phyloP scores from a whole-genome alignment of 2,797 vertebrate species.

The Chromis chromis region DNA sequence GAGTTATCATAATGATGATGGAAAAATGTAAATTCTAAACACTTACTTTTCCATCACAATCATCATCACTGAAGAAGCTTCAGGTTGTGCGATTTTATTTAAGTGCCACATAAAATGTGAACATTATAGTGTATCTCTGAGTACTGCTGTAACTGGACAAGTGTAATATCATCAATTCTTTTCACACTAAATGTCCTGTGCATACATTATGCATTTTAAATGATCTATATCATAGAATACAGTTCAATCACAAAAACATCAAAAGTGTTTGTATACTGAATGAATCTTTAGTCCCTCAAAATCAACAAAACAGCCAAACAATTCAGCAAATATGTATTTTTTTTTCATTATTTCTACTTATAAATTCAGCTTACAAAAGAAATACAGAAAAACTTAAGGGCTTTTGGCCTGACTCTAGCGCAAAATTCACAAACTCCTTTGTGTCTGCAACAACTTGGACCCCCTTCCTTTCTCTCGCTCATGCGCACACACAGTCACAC shows the following conservation, averaged over 20 bases:
- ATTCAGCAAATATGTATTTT: conserved; percentile 47
- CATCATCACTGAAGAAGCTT: conserved; percentile 50
- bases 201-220: conserved; percentile 70
- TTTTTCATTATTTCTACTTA: conserved; percentile 44
- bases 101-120: conserved; percentile 77
- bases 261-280: conserved; percentile 72
- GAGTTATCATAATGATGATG: neutral
- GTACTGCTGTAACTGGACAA: conserved; percentile 66
- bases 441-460: conserved; percentile 34
- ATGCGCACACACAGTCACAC: conserved; percentile 22
- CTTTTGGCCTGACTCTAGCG: conserved; percentile 54
- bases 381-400: conserved; percentile 54
- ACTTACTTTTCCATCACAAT: conserved; percentile 30
- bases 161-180: conserved; percentile 56
- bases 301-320: conserved; percentile 71
- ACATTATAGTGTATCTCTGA: conserved; percentile 69
- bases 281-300: conserved; percentile 77
- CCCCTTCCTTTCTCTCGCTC: conserved; percentile 10
- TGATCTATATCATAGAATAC: conserved; percentile 68
- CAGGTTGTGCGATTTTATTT: conserved; percentile 79
- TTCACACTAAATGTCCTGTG: conserved; percentile 75
- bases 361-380: conserved; percentile 69
- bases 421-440: conserved; percentile 51
- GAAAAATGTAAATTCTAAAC: neutral
- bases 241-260: conserved; percentile 77